phyloP scores from a whole-genome alignment of 2,888 invertebrate species.

The Scaptomyza parva region DNA sequence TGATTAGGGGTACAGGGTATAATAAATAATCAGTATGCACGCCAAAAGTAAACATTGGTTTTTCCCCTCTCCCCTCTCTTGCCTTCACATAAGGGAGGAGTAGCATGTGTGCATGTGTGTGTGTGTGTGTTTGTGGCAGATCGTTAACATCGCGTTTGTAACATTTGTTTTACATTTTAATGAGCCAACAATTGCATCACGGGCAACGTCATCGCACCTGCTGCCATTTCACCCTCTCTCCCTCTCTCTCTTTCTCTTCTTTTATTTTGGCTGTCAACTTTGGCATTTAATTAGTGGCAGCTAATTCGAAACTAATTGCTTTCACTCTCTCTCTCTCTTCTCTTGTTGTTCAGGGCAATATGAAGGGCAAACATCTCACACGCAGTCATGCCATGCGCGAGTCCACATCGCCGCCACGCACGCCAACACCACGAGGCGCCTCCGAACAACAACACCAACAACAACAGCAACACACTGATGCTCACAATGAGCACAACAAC shows the following conservation, averaged over 20 bases:
- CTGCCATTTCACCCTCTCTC: not conserved
- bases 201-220: constrained; percentile 46
- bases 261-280: constrained; percentile 58
- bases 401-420: constrained; percentile 89
- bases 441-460: constrained; percentile 66
- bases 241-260: not conserved
- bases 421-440: constrained; percentile 85
- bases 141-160: constrained; percentile 48
- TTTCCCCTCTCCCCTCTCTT: not conserved
- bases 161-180: constrained; percentile 67
- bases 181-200: constrained; percentile 77
- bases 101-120: no score
- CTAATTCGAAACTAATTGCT: constrained; percentile 78
- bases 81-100: no score
- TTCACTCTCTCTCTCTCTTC: constrained; percentile 24
- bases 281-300: constrained; percentile 65
- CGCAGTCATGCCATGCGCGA: constrained; percentile 96
- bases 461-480: constrained; percentile 62
- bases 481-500: constrained; percentile 67
- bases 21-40: not conserved
- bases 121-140: constrained; percentile 17
- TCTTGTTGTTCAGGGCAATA: constrained; percentile 86
- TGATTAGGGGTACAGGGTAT: not conserved
- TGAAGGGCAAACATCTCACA: constrained; percentile 93
- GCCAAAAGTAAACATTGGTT: constrained; percentile 3